Evolutionary conservation across 2,797 vertebrate species (phyloP), one percentile per base, ranked within the genome.

Genomic region (Oreochromis grahami): DNA sequence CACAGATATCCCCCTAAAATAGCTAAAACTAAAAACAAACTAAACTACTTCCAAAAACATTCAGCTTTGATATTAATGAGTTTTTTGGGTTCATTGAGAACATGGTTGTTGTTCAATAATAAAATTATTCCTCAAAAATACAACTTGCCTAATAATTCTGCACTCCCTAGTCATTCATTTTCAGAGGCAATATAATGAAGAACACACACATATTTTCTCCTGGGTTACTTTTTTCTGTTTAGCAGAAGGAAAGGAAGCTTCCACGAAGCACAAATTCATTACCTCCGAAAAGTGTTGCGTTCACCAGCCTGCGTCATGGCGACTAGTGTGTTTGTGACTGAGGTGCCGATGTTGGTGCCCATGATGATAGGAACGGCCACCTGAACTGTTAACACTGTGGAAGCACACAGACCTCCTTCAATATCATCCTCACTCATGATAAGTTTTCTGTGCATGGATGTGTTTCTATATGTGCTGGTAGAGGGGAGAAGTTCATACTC

Each of bases 311-410:
- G 98, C 82, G 98, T 98, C 91, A 99, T 97, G 1, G 98, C 98
- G 24, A 99, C 98, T 0, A 99, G 89, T 0, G 98, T 99, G 93
- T 99, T 99, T 84, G 98, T 99, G 85, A 99, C 97, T 0, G 98
- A 99, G n/a, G 98, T 99, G 50, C 98, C 98, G 5, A 99, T 98
- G 90, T 99, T 99, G 88, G 98, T 98, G 26, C 98, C 98, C 98
- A 99, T 99, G 86, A 99, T 97, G 83, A 99, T 97, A 21, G 98
- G 98, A 86, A 99, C 97, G 14, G 98, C 98, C 17, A 97, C 84
- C 81, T 86, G 93, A 70, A 99, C 98, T 0, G 95, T 94, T n/a
- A 99, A 79, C 91, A 99, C 98, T 99, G 92, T 29, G 79, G 91
- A 86, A 90, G 21, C 63, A 83, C 38, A 86, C n/a, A 88, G 6